Evolutionary conservation across 2,113 vertebrate species (phyloP).

Genomic region (Cettia cetti): DNA sequence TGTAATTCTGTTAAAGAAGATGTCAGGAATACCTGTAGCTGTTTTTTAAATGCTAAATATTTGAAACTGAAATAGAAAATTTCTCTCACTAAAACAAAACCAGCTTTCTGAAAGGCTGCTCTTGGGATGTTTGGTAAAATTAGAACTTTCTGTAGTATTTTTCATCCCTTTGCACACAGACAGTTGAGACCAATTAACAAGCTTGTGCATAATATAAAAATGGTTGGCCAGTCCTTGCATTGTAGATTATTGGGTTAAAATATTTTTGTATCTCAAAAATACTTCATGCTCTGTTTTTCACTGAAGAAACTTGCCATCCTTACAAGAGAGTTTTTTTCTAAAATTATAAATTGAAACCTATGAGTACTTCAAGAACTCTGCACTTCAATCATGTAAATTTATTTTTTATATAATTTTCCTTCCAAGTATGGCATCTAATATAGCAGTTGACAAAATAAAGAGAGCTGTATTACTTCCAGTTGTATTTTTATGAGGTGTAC

Average conservation of each 20-base stretch:
- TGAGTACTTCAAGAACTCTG: not conserved
- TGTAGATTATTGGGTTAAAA: not conserved
- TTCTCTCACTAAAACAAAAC: not conserved
- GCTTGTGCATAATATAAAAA: not conserved
- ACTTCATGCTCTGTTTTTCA: not conserved
- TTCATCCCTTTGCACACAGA: not conserved
- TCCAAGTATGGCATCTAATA: not conserved
- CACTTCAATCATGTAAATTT: not conserved
- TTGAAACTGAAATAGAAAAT: not conserved
- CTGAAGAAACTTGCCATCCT: not conserved
- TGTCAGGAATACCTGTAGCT: not conserved
- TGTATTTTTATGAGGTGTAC: not conserved
- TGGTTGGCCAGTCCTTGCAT: not conserved
- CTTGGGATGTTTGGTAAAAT: not conserved
- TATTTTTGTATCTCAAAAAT: slow-evolving; percentile 16
- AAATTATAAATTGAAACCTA: not conserved
- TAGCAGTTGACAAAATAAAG: slow-evolving; percentile 4
- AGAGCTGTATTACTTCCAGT: not conserved
- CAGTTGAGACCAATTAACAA: not conserved
- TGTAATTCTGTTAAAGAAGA: not conserved
- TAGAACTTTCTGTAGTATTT: not conserved
- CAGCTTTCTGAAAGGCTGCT: not conserved
- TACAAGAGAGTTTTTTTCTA: not conserved
- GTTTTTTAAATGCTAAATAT: not conserved
- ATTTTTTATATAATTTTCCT: not conserved